Percentiles rank a stretch among this genome's conserved stretches.
Conservation (phyloP, 2,888 invertebrate species). For the Mantis religiosa region DNA sequence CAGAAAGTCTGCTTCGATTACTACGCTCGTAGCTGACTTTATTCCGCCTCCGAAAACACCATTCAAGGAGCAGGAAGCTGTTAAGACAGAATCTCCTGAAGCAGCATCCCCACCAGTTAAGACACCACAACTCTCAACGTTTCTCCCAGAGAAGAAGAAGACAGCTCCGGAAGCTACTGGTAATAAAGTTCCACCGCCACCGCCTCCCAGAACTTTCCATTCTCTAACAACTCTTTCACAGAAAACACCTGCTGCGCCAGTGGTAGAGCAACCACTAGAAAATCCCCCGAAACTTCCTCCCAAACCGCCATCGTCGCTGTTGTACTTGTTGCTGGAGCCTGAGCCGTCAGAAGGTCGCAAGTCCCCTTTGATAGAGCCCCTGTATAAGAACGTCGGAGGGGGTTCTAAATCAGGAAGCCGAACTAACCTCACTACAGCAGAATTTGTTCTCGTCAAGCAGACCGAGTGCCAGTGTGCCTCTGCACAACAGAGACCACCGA, state of each 20-base stretch:
- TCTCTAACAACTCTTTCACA: neutral
- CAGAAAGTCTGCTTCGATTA: neutral
- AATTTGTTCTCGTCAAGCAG: neutral
- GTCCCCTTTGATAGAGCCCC: neutral
- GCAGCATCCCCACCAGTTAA: neutral
- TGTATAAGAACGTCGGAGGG: neutral
- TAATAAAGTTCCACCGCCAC: neutral
- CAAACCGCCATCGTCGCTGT: neutral
- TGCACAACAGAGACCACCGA: neutral
- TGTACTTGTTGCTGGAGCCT: neutral
- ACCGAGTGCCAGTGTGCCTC: neutral
- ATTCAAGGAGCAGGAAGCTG: neutral
- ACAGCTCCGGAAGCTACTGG: neutral
- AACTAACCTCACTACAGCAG: neutral
- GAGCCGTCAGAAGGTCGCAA: neutral
- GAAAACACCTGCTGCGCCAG: neutral
- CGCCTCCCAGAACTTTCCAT: neutral
- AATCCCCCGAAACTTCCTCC: neutral
- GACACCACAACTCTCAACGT: neutral
- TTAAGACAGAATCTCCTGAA: neutral
- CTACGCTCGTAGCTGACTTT: neutral
- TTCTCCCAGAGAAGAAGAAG: neutral
- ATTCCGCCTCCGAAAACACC: neutral
- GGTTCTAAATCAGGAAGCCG: neutral
- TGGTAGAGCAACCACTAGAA: neutral